Conservation (phyloP, 2,113 vertebrate species). For the Sylvia atricapilla region DNA sequence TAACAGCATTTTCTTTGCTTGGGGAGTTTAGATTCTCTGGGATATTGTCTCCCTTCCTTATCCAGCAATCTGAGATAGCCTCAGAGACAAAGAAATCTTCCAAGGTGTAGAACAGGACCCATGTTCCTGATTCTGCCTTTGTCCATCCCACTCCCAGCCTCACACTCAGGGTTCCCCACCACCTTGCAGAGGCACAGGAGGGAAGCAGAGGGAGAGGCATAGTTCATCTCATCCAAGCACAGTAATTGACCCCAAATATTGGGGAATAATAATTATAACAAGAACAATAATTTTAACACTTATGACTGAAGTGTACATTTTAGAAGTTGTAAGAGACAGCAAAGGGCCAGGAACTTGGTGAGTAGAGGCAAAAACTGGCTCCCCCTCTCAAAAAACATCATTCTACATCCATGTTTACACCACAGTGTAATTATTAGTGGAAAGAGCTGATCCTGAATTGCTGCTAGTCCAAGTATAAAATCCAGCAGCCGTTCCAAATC, state of each 20-base stretch:
- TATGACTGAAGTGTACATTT: neutral
- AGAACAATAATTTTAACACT: neutral
- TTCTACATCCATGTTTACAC: neutral
- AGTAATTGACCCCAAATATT: neutral
- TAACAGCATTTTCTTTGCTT: neutral
- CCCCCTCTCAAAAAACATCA: neutral
- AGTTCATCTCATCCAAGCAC: neutral
- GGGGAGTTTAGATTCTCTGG: neutral
- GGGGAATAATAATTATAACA: neutral
- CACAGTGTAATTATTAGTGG: neutral
- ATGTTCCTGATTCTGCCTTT: neutral
- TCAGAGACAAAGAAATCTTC: neutral
- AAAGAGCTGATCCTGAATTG: neutral
- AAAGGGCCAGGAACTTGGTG: neutral
- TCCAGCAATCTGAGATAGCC: neutral
- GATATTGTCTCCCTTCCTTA: neutral
- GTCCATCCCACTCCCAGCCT: neutral
- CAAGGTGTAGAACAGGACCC: neutral
- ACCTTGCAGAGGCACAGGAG: neutral
- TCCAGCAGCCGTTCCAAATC: neutral
- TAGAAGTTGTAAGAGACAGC: neutral
- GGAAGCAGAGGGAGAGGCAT: neutral
- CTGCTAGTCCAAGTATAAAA: neutral
- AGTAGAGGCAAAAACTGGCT: neutral
- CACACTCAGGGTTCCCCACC: neutral